A percentile compares a stretch with the other conserved stretches of the same genome.
phyloP scores from a whole-genome alignment of 2,113 vertebrate species.

The Rhombomys opimus region DNA sequence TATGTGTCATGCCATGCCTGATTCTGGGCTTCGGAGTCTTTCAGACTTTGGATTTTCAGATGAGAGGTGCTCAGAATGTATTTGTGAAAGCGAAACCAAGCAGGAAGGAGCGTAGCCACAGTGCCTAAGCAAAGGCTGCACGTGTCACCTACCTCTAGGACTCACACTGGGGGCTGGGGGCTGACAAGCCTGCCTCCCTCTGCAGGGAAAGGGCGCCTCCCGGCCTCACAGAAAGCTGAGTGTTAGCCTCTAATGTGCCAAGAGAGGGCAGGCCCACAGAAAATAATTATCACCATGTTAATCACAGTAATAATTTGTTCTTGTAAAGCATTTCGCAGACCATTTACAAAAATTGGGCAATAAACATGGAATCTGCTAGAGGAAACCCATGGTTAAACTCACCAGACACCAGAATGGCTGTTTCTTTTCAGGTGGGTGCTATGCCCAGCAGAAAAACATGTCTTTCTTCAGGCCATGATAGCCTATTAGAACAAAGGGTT shows the following conservation, averaged over 20 bases:
- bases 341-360: constrained; percentile 65
- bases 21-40: neutral
- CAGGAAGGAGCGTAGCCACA: neutral
- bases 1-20: neutral
- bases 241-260: constrained; percentile 29
- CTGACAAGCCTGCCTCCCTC: neutral
- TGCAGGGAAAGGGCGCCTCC: neutral
- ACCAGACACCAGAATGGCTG: constrained; percentile 33
- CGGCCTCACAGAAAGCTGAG: neutral
- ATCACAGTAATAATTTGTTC: constrained; percentile 69
- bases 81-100: constrained; percentile 47
- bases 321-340: constrained; percentile 55
- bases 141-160: neutral
- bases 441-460: neutral
- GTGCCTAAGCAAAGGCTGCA: neutral
- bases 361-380: constrained; percentile 53
- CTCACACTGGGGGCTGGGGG: neutral
- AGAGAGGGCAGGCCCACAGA: constrained; percentile 51
- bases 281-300: constrained; percentile 64
- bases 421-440: constrained; percentile 49
- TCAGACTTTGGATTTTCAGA: neutral
- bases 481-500: constrained; percentile 67
- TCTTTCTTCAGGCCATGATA: neutral
- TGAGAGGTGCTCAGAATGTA: neutral
- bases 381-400: constrained; percentile 29